Evolutionary conservation across 2,797 vertebrate species (phyloP), one percentile per base, ranked within the genome.

Genomic region (Bufotes viridis): DNA sequence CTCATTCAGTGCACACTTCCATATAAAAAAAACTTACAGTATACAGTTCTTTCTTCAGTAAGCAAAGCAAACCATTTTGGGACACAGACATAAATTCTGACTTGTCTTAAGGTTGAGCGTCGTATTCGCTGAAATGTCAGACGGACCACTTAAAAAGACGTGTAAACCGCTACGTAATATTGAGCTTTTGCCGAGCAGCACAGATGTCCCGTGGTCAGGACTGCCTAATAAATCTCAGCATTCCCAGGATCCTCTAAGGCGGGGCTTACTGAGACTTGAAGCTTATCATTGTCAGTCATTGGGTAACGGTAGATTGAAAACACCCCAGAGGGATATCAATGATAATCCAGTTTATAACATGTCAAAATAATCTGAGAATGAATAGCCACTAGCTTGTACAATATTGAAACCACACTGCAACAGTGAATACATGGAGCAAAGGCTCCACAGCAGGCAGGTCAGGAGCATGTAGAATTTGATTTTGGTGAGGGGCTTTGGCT

Each of bases 1-100:
- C n/a, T 20, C 42, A 70, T 42, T 82, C 82, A 87, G 78, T 63
- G 79, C 86, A 87, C 24, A 72, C 70, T 75, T 81, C 69, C 67
- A 74, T 26, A 86, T 20, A 87, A 17, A 42, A 42, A 42, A 87
- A 15, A 13, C 18, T 6, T 69, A 82, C 69, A 81, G 22, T 75
- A 87, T 74, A 53, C 7, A 69, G 29, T 53, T 17, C 42, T 63
- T n/a, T 6, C 49, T 67, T 42, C 42, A 42, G 42, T 42, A 42
- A 42, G 5, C 42, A 49, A 2, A 61, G 60, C 24, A 57, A 61
- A 13, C 69, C 26, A 22, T 55, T 82, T 55, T 72, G 57, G 78
- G 78, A 80, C 26, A 80, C 57, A 10, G 11, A 61, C 26, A 42
- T 22, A 42, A 29, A 49, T 49, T 22, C 18, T 18, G 42, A 74